Evolutionary conservation across 2,113 vertebrate genomes (phyloP).

Genomic region (Oenanthe melanoleuca): DNA sequence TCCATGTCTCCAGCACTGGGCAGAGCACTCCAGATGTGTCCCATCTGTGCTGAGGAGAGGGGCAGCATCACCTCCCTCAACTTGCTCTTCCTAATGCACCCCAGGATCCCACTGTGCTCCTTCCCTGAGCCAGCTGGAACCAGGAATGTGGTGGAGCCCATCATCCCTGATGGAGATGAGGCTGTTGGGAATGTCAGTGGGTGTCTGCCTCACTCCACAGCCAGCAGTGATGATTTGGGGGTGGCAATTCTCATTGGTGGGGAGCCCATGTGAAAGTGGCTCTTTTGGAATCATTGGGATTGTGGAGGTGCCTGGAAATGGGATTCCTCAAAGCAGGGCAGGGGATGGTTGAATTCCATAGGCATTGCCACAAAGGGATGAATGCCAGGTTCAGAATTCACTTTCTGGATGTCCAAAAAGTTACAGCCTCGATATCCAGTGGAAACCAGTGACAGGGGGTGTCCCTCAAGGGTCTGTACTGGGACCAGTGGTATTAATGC

Average conservation of each 20-base stretch:
- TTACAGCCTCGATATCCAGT: neutral
- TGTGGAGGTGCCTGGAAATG: accelerated
- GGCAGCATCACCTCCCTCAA: neutral
- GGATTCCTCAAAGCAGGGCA: neutral
- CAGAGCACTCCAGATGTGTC: neutral
- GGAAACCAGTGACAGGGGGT: neutral
- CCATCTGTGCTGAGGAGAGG: neutral
- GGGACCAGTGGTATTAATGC: neutral
- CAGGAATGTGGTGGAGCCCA: accelerated
- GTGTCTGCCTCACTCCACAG: neutral
- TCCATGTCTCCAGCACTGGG: neutral
- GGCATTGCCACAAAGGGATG: accelerated
- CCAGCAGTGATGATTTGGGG: accelerated
- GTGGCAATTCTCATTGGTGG: accelerated
- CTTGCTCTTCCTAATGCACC: neutral
- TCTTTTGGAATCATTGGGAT: neutral
- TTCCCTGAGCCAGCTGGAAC: neutral
- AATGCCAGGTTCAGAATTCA: neutral
- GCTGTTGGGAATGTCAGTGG: accelerated
- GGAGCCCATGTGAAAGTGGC: accelerated
- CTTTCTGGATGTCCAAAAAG: neutral
- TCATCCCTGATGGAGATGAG: neutral
- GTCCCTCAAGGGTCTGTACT: neutral
- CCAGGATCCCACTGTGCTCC: neutral
- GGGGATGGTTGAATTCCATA: neutral